Evolutionary conservation across 64 coral and sea anemone genomes (phyloP).

Genomic region (Porites australiensis): DNA sequence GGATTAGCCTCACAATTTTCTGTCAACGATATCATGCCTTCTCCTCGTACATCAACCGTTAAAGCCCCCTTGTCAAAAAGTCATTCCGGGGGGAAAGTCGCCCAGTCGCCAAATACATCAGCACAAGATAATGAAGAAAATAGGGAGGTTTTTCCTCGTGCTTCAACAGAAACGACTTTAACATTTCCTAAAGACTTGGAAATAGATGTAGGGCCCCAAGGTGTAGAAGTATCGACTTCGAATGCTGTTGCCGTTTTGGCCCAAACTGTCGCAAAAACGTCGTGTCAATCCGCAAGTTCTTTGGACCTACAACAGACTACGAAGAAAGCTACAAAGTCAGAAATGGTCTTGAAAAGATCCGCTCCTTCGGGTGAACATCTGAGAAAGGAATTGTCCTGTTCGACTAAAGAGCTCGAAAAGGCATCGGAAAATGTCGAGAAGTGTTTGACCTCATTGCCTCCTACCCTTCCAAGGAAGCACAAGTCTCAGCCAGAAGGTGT

Average conservation of each 20-base stretch:
- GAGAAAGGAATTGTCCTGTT: background rate
- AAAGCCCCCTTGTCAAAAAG: background rate
- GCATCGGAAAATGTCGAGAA: background rate
- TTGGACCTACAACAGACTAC: background rate
- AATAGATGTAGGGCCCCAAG: background rate
- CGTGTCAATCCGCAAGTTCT: background rate
- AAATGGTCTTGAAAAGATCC: background rate
- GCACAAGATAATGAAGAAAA: background rate
- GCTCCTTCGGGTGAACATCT: background rate
- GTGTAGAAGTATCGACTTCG: too few relatives aligned
- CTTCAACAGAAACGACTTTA: background rate
- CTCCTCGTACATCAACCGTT: constrained; percentile 6
- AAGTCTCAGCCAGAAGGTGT: background rate
- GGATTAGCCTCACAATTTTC: background rate
- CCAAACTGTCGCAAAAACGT: background rate
- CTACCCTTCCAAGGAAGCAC: background rate
- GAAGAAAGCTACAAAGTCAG: background rate
- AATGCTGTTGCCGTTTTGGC: background rate
- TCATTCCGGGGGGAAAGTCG: background rate
- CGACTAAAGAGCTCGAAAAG: background rate
- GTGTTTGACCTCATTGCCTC: background rate
- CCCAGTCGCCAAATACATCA: background rate
- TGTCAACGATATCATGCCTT: background rate
- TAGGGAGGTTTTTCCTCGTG: too few relatives aligned
- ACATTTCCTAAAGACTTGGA: background rate